A percentile compares a stretch with the other conserved stretches of the same genome.
phyloP scores from a whole-genome alignment of 2,113 vertebrate species.

The Dromaius novaehollandiae region DNA sequence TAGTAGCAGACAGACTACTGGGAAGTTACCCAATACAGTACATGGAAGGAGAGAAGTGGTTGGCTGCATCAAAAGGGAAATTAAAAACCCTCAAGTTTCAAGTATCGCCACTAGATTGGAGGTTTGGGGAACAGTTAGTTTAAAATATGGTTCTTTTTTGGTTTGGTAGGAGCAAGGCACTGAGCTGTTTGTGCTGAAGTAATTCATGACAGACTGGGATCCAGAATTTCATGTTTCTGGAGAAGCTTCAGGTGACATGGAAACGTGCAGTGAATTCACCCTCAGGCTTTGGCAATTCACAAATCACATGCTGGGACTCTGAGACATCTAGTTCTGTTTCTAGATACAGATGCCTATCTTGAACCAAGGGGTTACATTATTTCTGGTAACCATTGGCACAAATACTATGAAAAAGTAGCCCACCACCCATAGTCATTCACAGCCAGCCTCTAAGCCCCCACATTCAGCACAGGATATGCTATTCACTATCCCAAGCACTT shows the following conservation, averaged over 20 bases:
- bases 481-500: not conserved
- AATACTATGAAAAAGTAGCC: accelerated
- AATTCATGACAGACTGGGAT: not conserved
- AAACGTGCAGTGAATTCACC: not conserved
- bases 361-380: not conserved
- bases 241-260: not conserved
- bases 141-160: not conserved
- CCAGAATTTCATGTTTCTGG: not conserved
- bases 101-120: not conserved
- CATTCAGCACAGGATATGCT: not conserved
- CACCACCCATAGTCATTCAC: not conserved
- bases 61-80: not conserved
- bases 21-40: not conserved
- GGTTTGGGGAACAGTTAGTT: not conserved
- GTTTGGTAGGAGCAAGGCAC: not conserved
- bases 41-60: not conserved
- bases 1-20: not conserved
- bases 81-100: not conserved
- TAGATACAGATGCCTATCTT: no score
- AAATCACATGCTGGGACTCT: not conserved
- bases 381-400: not conserved
- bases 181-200: not conserved
- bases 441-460: not conserved
- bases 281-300: not conserved
- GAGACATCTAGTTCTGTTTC: not conserved